These are phyloP conservation scores for Lacerta bilineata DNA, from an alignment of 2,797 vertebrate genomes.

Conservation along the genomic window DNA sequence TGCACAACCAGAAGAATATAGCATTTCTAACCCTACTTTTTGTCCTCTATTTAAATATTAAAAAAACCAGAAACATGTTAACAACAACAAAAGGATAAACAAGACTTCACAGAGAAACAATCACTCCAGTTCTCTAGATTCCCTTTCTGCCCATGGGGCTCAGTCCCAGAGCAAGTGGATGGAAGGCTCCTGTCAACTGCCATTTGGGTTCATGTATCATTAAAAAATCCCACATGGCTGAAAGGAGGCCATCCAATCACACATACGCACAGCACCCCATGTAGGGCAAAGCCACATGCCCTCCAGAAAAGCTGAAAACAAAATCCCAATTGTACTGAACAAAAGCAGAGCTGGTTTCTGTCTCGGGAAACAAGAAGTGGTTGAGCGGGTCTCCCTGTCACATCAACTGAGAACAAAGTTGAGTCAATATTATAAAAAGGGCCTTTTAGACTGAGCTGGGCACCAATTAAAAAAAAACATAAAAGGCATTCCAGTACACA, in stretches of 20 bases:
- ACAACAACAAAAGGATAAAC: not conserved
- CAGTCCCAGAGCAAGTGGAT: conserved; percentile 36
- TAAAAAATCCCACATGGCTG: conserved; percentile 69
- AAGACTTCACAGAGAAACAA: not conserved
- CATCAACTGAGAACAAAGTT: conserved; percentile 57
- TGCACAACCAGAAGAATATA: not conserved
- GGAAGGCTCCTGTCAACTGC: conserved; percentile 28
- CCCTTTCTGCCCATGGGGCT: not conserved
- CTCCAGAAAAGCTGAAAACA: conserved; percentile 73
- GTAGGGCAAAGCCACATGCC: conserved; percentile 79
- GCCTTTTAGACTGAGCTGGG: conserved; percentile 50
- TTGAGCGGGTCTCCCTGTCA: conserved; percentile 73
- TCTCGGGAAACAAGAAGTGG: conserved; percentile 82
- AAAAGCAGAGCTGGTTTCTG: conserved; percentile 82
- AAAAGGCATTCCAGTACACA: conserved; percentile 62
- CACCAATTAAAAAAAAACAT: conserved; percentile 60
- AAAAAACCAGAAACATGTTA: not conserved
- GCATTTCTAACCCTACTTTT: not conserved
- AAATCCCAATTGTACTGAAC: conserved; percentile 69
- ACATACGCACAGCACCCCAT: conserved; percentile 68
- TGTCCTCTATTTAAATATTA: too few species aligned
- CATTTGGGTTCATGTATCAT: conserved; percentile 11
- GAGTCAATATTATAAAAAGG: conserved; percentile 70
- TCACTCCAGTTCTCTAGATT: not conserved
- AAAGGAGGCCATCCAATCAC: conserved; percentile 55